Percentiles rank a stretch among this genome's conserved stretches.
Evolutionary conservation across 1,140 invertebrate genomes (phyloP).

Genomic region (Rhizoglyphus robini): DNA sequence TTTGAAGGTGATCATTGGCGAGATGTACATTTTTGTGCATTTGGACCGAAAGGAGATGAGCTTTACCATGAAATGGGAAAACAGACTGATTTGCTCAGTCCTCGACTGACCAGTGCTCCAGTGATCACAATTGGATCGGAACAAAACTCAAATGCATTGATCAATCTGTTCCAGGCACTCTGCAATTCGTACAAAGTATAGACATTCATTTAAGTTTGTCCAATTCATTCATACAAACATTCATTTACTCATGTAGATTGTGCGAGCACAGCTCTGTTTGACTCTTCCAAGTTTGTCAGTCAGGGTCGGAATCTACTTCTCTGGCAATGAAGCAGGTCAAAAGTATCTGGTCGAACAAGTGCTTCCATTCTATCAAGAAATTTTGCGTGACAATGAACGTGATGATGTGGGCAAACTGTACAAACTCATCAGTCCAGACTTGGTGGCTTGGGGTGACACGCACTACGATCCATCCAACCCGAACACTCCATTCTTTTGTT

Average conservation of each 20-base stretch:
- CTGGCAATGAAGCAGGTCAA: background rate
- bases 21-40: background rate
- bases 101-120: background rate
- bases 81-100: background rate
- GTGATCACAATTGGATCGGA: background rate
- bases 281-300: background rate
- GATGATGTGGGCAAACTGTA: background rate
- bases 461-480: conserved; percentile 1
- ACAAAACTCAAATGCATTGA: background rate
- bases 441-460: conserved; percentile 14
- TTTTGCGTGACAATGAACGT: background rate
- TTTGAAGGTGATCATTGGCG: conserved; percentile 2
- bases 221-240: too few species aligned
- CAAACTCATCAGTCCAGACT: background rate
- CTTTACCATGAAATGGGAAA: background rate
- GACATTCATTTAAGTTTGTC: too few species aligned
- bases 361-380: background rate
- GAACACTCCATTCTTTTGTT: conserved; percentile 10
- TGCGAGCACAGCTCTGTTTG: background rate
- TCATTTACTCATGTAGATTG: background rate
- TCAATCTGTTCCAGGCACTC: background rate
- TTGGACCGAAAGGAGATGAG: background rate
- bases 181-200: conserved; percentile 11
- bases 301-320: conserved; percentile 5
- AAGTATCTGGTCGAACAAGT: background rate